These are phyloP conservation scores for Dryobates pubescens DNA, from an alignment of 2,797 vertebrate genomes.

Conservation along the genomic window DNA sequence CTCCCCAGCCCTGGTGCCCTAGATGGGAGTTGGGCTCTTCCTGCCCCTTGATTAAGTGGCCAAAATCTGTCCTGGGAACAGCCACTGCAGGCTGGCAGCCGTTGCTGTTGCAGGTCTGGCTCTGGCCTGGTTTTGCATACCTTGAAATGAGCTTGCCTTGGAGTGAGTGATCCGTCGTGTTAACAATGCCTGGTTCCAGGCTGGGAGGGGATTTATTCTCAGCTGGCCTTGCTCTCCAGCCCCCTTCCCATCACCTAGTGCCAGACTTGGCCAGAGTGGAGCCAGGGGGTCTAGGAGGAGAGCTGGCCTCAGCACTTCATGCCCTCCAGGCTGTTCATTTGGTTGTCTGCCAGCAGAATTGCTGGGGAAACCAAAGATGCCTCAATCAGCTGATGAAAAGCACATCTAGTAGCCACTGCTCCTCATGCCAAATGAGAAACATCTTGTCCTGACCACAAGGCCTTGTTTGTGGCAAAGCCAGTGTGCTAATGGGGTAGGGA, in stretches of 20 bases:
- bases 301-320: neutral
- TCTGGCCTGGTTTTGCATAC: neutral
- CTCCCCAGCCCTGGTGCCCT: neutral
- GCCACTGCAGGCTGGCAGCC: neutral
- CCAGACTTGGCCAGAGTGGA: neutral
- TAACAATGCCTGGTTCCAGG: conserved; percentile 34
- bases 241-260: neutral
- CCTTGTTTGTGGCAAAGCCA: neutral
- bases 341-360: neutral
- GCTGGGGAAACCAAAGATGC: conserved; percentile 3
- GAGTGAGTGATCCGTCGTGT: neutral
- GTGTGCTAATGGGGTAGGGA: neutral
- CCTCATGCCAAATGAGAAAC: neutral
- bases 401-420: neutral
- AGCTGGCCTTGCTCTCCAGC: neutral
- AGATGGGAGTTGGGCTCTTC: neutral
- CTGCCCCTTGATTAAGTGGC: neutral
- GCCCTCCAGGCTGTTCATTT: neutral
- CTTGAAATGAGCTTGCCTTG: conserved; percentile 38
- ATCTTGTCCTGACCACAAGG: neutral
- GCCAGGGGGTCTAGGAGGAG: neutral
- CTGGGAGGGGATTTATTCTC: neutral
- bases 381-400: conserved; percentile 16
- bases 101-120: neutral
- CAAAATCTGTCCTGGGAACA: neutral